These are phyloP conservation scores for Catharus ustulatus DNA, from an alignment of 2,797 vertebrate species.

Conservation along the genomic window DNA sequence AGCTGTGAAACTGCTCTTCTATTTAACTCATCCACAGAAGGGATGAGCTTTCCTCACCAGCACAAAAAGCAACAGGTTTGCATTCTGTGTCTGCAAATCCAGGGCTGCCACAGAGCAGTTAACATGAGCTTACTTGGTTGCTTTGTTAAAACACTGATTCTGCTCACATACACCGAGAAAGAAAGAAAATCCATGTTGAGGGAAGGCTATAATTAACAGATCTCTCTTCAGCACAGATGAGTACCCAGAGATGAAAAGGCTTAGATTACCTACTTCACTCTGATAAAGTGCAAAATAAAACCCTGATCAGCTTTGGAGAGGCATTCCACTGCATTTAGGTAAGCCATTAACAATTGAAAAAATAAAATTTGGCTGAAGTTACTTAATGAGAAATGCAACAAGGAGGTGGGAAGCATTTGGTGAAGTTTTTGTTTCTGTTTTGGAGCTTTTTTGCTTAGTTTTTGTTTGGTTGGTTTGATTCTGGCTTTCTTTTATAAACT, in stretches of 20 bases:
- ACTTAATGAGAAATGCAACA: neutral
- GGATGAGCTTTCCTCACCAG: neutral
- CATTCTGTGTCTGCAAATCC: neutral
- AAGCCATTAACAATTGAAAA: neutral
- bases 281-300: slow-evolving; percentile 31
- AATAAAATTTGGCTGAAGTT: neutral
- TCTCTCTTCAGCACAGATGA: slow-evolving; percentile 39
- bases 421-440: neutral
- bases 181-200: slow-evolving; percentile 42
- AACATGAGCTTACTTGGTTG: neutral
- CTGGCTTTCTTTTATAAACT: neutral
- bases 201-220: slow-evolving; percentile 61
- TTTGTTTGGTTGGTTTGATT: neutral
- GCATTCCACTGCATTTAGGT: neutral
- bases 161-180: neutral
- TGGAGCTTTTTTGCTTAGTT: neutral
- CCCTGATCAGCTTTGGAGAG: slow-evolving; percentile 19
- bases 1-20: neutral
- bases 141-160: slow-evolving; percentile 20
- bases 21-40: neutral
- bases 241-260: slow-evolving; percentile 35
- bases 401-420: neutral
- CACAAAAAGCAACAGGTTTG: neutral
- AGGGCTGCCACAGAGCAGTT: neutral
- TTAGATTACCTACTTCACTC: slow-evolving; percentile 41